A percentile compares a stretch with the other conserved stretches of the same genome.
These are phyloP conservation scores for Teinopalpus imperialis DNA, from an alignment of 2,888 invertebrate species.

Conservation along the genomic window DNA sequence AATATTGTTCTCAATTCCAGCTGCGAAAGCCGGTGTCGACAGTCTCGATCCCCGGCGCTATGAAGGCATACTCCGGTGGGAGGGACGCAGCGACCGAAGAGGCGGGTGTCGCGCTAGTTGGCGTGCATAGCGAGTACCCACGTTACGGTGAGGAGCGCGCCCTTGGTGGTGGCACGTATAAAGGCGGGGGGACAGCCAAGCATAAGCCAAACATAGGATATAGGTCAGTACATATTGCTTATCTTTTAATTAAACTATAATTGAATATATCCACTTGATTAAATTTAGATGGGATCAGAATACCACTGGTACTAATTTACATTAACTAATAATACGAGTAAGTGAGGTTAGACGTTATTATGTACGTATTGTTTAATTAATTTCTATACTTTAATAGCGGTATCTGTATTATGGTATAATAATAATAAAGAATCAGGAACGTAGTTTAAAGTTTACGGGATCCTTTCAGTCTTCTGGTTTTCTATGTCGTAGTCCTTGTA, in stretches of 20 bases:
- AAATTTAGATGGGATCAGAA: slow-evolving; percentile 1
- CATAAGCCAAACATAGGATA: slow-evolving; percentile 98
- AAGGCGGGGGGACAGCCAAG: slow-evolving; percentile 87
- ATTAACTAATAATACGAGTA: too few species aligned
- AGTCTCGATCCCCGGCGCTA: slow-evolving; percentile 97
- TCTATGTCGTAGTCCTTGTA: too few species aligned
- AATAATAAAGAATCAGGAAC: too few species aligned
- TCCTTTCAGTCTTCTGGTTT: too few species aligned
- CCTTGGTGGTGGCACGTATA: slow-evolving; percentile 88
- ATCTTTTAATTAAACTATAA: slow-evolving; percentile 19
- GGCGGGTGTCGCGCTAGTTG: slow-evolving; percentile 94
- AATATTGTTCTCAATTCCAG: slow-evolving; percentile 80
- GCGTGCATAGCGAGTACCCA: slow-evolving; percentile 95
- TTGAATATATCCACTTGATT: slow-evolving; percentile 11
- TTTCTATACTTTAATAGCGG: too few species aligned
- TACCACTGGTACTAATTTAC: not conserved
- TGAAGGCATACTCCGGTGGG: slow-evolving; percentile 87
- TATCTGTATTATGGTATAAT: too few species aligned
- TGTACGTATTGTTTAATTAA: too few species aligned
- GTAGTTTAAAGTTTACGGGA: too few species aligned
- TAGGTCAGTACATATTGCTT: slow-evolving; percentile 55
- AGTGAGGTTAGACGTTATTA: too few species aligned
- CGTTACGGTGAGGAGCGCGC: slow-evolving; percentile 94
- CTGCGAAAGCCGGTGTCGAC: slow-evolving; percentile 98
- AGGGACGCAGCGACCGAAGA: slow-evolving; percentile 86